Base-by-base conservation (phyloP, 1,140 invertebrate genomes). In the Sycobia sp. region DNA sequence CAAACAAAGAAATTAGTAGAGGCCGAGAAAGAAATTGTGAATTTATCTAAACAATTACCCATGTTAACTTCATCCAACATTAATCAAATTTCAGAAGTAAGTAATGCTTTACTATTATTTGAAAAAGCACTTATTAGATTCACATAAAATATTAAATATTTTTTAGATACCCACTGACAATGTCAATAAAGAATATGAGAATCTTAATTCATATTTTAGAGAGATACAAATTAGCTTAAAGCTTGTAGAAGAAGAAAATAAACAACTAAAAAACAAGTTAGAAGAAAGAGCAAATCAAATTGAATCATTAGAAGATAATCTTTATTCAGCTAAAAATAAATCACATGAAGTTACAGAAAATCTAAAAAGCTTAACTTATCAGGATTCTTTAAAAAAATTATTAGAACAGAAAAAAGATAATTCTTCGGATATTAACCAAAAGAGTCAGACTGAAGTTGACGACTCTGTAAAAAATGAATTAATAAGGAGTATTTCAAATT, bases 1-100 rank as follows among this genome's bases (percentile, higher is more conserved):
- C 69, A 75, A 39, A 65, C 41, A 7, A 72, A 72, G 47, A 59
- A 69, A 47, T 46, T 76, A 1, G n/a, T 53, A 1, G 41, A 71
- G 34, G 10, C 44, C 1, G 67, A 78, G 56, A 67, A 68, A 9
- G 60, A 55, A 14, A 43, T 73, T 8, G 16, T 54, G 25, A 11
- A 53, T 32, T 22, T 73, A 25, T 29, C 64, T 41, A 44, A 69
- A 55, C 70, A 73, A 55, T 13, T 57, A 5, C 5, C 20, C n/a
- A 43, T 11, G 1, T 13, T 36, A 25, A 32, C 29, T 11, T 7
- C 11, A 7, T 11, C 29, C 4, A 7, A 7, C 29, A 11, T 7
- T 32, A 32, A 32, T 7, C 5, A 32, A 7, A 7, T 4, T 32
- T 32, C 11, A 32, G 4, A 7, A 32, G 29, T 32, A 32, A 32